Evolutionary conservation across 2,888 invertebrate genomes (phyloP), one percentile per base, ranked within the genome.

Genomic region (Crioceris asparagi): DNA sequence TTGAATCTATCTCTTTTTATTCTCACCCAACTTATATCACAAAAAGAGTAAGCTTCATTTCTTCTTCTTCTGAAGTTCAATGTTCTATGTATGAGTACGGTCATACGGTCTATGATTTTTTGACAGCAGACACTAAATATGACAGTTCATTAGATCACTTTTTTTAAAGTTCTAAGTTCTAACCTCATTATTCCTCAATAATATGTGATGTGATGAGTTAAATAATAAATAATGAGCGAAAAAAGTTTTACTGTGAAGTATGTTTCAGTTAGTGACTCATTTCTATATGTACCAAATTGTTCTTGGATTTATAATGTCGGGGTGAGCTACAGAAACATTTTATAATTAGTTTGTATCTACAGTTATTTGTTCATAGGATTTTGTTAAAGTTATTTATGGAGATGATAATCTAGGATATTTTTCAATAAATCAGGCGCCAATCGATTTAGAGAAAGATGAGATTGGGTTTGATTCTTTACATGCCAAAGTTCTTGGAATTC

Each of bases 381-480:
- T 49, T 36, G 46, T 59, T 14, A 50, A 54, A 46, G 35, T 62
- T 18, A 48, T 31, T 23, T 53, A 56, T 51, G 53, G 50, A 29
- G 45, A 48, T 14, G 43, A 68, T 31, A 67, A 66, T 41, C 48
- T 46, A 27, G 59, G 59, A 39, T 69, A 64, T 53, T 61, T 66
- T 41, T 65, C 68, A 3, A 57, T 65, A 45, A 56, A 53, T 30
- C 39, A 58, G 36, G 49, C 55, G 18, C 47, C 57, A 17, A 27
- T 42, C 17, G 52, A 51, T 39, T 51, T 70, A 15, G 65, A 69
- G 14, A 71, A 72, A 29, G 68, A 70, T 16, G 60, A 60, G 19
- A 60, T 81, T 43, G 73, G 74, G 8, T 66, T 79, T 25, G 75
- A 74, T 54, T 70, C 77, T 1, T 61, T 70, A 27, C 75, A 75